Evolutionary conservation across 2,888 invertebrate genomes (phyloP), one percentile per base, ranked within the genome.

Genomic region (Meta bourneti): DNA sequence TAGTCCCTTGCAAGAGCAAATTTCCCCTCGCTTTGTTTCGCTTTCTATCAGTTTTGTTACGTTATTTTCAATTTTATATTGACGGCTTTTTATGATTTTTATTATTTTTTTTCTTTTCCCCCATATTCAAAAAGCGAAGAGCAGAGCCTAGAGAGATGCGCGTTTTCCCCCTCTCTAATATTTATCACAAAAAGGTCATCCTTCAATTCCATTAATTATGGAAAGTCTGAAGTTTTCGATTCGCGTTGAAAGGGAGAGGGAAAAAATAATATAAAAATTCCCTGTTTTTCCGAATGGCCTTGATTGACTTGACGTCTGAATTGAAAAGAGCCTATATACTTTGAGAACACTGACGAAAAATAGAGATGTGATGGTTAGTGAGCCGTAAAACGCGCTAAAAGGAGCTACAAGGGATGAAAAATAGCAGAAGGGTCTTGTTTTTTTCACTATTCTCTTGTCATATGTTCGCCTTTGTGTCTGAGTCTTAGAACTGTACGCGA

Each of bases 141-240:
- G 54, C 82, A 82, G 70, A 86, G 70, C 52, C 77, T 79, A 13
- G 80, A 81, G 16, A 52, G n/a, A 48, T 9, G 34, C 48, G 34
- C 19, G 61, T 86, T 87, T 78, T 51, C n/a, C 19, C 52, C 69
- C 82, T 85, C 61, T 51, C 51, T 48, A 81, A 87, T 91, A 87
- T 87, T 91, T 91, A 91, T 91, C 87, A 49, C 78, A 82, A 90
- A 61, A 84, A 91, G 91, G 91, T 91, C 91, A 91, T 91, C 87
- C 91, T 86, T 91, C 87, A 91, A 82, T 86, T 91, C 82, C 87
- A 87, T 91, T 91, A 91, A 91, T 91, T 91, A 91, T 82, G 82
- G 91, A 91, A 91, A 91, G 87, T 82, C 86, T 87, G 87, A 86
- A 90, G 90, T 90, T 90, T 86, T 90, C 80, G 72, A 91, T 91